These are phyloP conservation scores for Mamestra configurata DNA, from an alignment of 1,140 invertebrate genomes.

Conservation along the genomic window DNA sequence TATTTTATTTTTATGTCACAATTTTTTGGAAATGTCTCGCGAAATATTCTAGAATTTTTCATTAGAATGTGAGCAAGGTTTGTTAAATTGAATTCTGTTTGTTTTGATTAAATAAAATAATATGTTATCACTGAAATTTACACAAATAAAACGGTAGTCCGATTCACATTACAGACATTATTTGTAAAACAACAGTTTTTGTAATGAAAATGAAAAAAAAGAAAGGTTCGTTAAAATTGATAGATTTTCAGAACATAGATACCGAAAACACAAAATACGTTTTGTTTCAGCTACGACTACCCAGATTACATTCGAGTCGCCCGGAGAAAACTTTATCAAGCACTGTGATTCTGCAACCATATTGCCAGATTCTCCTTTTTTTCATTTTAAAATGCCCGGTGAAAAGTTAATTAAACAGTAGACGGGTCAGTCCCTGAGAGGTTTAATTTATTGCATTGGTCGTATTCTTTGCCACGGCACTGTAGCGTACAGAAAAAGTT, in stretches of 20 bases:
- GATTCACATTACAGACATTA: too few species aligned
- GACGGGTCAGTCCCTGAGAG: slow-evolving; percentile 76
- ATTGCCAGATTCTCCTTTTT: slow-evolving; percentile 50
- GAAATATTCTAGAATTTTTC: slow-evolving; percentile 29
- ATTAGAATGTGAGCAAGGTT: neutral
- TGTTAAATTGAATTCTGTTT: neutral
- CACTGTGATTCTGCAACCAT: slow-evolving; percentile 57
- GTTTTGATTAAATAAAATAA: neutral
- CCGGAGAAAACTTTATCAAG: slow-evolving; percentile 45
- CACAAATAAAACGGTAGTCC: too few species aligned
- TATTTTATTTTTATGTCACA: slow-evolving; percentile 73
- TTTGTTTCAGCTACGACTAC: neutral
- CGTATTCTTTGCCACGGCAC: slow-evolving; percentile 62
- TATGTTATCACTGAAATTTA: too few species aligned
- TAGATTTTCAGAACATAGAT: neutral
- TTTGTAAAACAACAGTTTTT: too few species aligned
- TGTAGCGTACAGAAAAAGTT: slow-evolving; percentile 50
- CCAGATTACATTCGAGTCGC: neutral
- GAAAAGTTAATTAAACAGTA: slow-evolving; percentile 85
- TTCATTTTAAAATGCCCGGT: slow-evolving; percentile 62
- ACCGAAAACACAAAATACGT: neutral
- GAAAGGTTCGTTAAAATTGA: too few species aligned
- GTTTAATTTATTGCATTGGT: slow-evolving; percentile 78
- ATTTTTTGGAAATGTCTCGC: slow-evolving; percentile 60
- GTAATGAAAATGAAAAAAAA: too few species aligned